Evolutionary conservation across 2,888 invertebrate species (phyloP).

Genomic region (Dasysyrphus albostriatus): DNA sequence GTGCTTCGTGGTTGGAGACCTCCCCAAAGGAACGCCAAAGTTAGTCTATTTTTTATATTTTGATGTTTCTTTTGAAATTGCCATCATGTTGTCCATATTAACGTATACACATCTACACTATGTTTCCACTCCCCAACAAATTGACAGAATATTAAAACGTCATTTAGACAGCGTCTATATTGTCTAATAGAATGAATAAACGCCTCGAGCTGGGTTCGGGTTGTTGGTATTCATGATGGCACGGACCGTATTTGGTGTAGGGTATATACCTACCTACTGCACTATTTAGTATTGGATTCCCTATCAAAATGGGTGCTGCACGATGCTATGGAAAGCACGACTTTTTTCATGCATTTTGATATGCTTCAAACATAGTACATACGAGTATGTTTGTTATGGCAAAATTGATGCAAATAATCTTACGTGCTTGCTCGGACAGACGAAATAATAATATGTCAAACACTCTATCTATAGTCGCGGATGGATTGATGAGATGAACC

Average conservation of each 20-base stretch:
- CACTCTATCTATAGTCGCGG: not conserved
- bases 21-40: constrained; percentile 66
- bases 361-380: not conserved
- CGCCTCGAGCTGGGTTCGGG: constrained; percentile 55
- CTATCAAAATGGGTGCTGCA: constrained; percentile 45
- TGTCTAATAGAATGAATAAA: constrained; percentile 67
- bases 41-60: constrained; percentile 3
- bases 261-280: not conserved
- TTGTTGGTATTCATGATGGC: constrained; percentile 54
- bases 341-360: constrained; percentile 17
- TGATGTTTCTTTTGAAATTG: constrained; percentile 42
- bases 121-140: constrained; percentile 63
- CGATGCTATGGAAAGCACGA: constrained; percentile 57
- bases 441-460: constrained; percentile 28
- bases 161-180: constrained; percentile 56
- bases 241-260: constrained; percentile 37
- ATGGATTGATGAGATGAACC: constrained; percentile 43
- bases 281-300: constrained; percentile 41
- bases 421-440: constrained; percentile 29
- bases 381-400: not conserved
- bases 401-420: constrained; percentile 59
- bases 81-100: constrained; percentile 28
- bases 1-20: constrained; percentile 35
- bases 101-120: not conserved
- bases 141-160: constrained; percentile 71